phyloP scores from a whole-genome alignment of 2,888 invertebrate species.

The Germaria angustata region DNA sequence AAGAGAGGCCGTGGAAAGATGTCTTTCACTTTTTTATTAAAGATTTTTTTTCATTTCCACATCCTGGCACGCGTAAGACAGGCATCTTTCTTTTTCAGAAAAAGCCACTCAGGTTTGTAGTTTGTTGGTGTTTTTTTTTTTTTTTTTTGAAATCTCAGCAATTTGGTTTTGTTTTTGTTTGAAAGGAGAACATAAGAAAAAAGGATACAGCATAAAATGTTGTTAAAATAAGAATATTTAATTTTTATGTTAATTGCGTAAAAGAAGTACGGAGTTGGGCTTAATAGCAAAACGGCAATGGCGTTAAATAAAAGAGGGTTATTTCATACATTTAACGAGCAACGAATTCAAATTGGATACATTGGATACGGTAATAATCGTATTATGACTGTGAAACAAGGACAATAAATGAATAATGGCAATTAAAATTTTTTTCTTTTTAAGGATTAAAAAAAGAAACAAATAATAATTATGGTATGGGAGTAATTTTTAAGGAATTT shows the following conservation, averaged over 20 bases:
- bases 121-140: constrained; percentile 33
- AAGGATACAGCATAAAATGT: constrained; percentile 61
- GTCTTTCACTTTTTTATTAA: constrained; percentile 26
- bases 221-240: constrained; percentile 66
- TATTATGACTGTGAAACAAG: constrained; percentile 19
- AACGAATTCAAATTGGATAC: constrained; percentile 56
- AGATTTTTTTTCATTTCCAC: constrained; percentile 11
- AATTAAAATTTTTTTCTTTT: constrained; percentile 35
- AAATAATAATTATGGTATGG: too few relatives aligned
- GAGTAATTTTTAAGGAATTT: not conserved
- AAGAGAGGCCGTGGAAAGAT: constrained; percentile 54
- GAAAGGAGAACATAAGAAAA: constrained; percentile 5
- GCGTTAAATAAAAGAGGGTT: constrained; percentile 33
- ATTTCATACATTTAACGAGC: constrained; percentile 49
- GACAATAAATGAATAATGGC: not conserved
- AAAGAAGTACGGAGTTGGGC: not conserved
- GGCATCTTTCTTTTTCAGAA: constrained; percentile 40
- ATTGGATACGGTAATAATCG: constrained; percentile 57
- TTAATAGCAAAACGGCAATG: constrained; percentile 11
- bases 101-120: constrained; percentile 64
- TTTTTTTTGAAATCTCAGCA: constrained; percentile 31
- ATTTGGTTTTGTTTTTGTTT: not conserved
- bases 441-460: too few relatives aligned
- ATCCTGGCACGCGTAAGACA: constrained; percentile 65
- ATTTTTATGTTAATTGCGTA: constrained; percentile 66